Conservation (phyloP, 2,888 invertebrate species). For the Amphipyra berbera region DNA sequence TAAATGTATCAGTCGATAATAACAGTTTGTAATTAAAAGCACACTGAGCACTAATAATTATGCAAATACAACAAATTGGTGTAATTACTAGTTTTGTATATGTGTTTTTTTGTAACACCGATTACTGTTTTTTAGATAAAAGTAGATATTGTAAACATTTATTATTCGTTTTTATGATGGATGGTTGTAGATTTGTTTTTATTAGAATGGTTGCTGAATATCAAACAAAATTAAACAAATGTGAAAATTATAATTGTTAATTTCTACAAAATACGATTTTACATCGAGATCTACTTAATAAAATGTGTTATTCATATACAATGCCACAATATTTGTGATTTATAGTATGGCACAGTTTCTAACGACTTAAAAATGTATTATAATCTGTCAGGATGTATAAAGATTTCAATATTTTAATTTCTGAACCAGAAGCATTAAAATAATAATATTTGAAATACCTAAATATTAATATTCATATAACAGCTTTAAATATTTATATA, state of each 20-base stretch:
- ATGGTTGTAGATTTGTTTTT: constrained; percentile 39
- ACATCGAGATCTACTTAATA: constrained; percentile 9
- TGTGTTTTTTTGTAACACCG: constrained; percentile 21
- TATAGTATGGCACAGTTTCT: constrained; percentile 31
- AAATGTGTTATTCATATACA: constrained; percentile 15
- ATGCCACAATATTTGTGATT: constrained; percentile 48
- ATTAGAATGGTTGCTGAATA: constrained; percentile 37
- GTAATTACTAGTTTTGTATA: constrained; percentile 48
- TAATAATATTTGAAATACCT: constrained; percentile 27
- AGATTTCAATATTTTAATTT: constrained; percentile 32
- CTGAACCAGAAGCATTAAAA: constrained; percentile 16
- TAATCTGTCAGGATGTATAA: constrained; percentile 27
- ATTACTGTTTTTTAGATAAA: constrained; percentile 35
- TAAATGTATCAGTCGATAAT: constrained; percentile 47
- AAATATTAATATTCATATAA: constrained; percentile 12
- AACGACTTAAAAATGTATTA: constrained; percentile 22
- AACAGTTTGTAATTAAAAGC: constrained; percentile 43
- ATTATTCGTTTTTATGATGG: constrained; percentile 27
- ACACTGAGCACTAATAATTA: constrained; percentile 53
- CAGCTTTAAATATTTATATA: constrained; percentile 4
- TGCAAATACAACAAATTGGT: constrained; percentile 58
- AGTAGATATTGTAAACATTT: constrained; percentile 35
- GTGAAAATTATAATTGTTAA: constrained; percentile 34
- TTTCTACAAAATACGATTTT: constrained; percentile 21
- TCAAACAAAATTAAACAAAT: constrained; percentile 5